phyloP scores from a whole-genome alignment of 2,888 invertebrate genomes.

The Phania funesta region DNA sequence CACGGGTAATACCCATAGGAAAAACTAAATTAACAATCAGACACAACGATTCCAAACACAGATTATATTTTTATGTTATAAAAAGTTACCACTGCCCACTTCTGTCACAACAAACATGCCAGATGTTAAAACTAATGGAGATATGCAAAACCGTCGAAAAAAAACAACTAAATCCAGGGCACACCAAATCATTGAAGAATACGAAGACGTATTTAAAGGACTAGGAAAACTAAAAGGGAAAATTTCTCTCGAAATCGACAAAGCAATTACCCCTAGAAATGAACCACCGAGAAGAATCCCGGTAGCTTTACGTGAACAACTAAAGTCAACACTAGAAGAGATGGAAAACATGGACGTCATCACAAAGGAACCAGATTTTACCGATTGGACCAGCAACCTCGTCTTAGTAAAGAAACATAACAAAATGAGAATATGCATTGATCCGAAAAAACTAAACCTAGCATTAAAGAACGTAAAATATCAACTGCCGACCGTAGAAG shows the following conservation, averaged over 20 bases:
- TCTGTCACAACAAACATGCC: not conserved
- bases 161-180: not conserved
- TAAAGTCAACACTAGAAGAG: not conserved
- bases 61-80: not conserved
- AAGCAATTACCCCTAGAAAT: not conserved
- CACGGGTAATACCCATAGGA: no score
- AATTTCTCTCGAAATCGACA: not conserved
- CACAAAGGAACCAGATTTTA: no score
- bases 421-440: no score
- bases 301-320: not conserved
- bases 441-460: no score
- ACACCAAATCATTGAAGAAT: not conserved
- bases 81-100: not conserved
- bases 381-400: no score
- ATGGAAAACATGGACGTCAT: not conserved
- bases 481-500: no score
- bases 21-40: no score
- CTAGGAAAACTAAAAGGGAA: not conserved
- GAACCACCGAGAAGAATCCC: not conserved
- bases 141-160: not conserved
- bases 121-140: not conserved
- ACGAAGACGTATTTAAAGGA: not conserved
- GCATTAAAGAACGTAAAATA: no score
- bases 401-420: no score
- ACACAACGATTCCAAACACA: no score